Evolutionary conservation across 2,113 vertebrate genomes (phyloP).

Genomic region (Lates calcarifer): DNA sequence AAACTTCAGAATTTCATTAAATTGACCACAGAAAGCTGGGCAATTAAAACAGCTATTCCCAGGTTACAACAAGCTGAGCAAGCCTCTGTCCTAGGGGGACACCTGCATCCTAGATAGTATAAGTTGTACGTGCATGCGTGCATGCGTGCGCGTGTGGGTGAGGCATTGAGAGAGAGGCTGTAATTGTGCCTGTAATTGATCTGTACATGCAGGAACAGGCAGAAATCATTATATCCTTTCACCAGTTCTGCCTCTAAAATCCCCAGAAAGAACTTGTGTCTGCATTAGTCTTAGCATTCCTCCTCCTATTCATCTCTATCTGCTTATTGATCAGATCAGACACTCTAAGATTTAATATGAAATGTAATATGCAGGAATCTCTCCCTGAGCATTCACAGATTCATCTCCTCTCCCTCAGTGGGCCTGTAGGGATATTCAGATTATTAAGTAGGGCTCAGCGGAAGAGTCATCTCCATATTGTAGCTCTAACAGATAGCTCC

Average conservation of each 20-base stretch:
- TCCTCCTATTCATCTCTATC: constrained; percentile 84
- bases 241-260: constrained; percentile 61
- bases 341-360: constrained; percentile 83
- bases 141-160: constrained; percentile 19
- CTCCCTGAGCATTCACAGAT: constrained; percentile 81
- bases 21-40: constrained; percentile 66
- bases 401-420: constrained; percentile 85
- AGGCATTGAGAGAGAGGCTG: constrained; percentile 35
- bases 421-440: constrained; percentile 87
- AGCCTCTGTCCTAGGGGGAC: constrained; percentile 56
- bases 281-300: constrained; percentile 61
- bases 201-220: constrained; percentile 70
- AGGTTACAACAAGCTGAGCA: constrained; percentile 42
- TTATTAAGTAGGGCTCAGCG: constrained; percentile 88
- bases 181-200: constrained; percentile 81
- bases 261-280: constrained; percentile 65
- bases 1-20: constrained; percentile 76
- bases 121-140: constrained; percentile 14
- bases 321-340: constrained; percentile 86
- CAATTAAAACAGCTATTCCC: constrained; percentile 76
- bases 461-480: constrained; percentile 84
- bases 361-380: constrained; percentile 82
- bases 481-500: constrained; percentile 81
- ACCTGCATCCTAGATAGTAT: constrained; percentile 56
- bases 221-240: constrained; percentile 74